Base-by-base conservation (phyloP, 1,140 invertebrate species). In the Camponotus pennsylvanicus region DNA sequence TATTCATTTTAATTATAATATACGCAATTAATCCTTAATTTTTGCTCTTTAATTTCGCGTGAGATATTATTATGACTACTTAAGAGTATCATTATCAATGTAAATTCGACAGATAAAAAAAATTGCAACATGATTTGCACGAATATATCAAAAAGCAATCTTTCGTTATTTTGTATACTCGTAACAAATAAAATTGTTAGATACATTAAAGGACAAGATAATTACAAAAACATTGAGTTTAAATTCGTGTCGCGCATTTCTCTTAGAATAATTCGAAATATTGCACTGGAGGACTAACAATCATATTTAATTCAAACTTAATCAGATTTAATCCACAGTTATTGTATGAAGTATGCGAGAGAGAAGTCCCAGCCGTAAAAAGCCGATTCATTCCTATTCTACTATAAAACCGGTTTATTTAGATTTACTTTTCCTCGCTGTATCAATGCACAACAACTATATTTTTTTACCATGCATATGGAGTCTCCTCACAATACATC, bases 311-410 rank as follows among this genome's bases (percentile, higher is more conserved):
- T 27, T 27, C 6, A 40, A 6, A 40, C 6, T 4, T 6, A 37
- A 27, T 55, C 64, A 42, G 66, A 70, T 80, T 70, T 57, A 70
- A 69, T 70, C 66, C 27, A 32, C 49, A 69, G 21, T 42, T 59
- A 49, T 49, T 7, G 18, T 52, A 15, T n/a, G 21, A 18, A 3
- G 0, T 32, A 70, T 70, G 37, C 34, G 63, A 55, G 9, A 55
- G 9, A 32, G 27, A 40, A 80, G 18, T n/a, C 11, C n/a, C 45
- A 55, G n/a, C 4, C 40, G n/a, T 34, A 32, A 73, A 82, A 82
- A 45, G 55, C 27, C 13, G 66, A 73, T 61, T 61, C 27, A 61
- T 71, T 73, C 15, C 27, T 32, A 37, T 49, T 61, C n/a, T 9
- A 37, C 32, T 15, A 18, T n/a, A 63, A 42, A 21, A 15, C 49